These are phyloP conservation scores for Diplodus sargus DNA, from an alignment of 2,797 vertebrate genomes.

Conservation along the genomic window DNA sequence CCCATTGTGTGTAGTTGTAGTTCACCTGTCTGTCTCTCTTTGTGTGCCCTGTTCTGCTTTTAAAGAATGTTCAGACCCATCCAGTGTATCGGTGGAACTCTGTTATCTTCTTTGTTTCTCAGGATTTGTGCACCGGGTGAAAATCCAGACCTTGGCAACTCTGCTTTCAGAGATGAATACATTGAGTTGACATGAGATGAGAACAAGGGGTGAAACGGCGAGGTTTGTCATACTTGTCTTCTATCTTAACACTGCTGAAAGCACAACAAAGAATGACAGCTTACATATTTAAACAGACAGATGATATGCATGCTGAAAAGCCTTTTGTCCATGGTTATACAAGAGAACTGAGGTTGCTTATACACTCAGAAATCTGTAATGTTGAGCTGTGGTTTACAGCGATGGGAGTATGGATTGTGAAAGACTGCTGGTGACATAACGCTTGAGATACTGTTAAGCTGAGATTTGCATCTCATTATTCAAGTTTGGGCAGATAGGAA, in stretches of 20 bases:
- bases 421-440: not conserved
- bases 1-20: not conserved
- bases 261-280: constrained; percentile 30
- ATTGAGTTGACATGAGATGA: constrained; percentile 12
- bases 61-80: not conserved
- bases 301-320: constrained; percentile 16
- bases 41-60: not conserved
- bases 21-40: not conserved
- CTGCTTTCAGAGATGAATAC: constrained; percentile 20
- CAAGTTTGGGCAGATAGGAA: not conserved
- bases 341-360: not conserved
- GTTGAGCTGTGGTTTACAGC: not conserved
- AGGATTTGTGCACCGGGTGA: not conserved
- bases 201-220: constrained; percentile 28
- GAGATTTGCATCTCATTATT: not conserved
- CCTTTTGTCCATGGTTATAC: constrained; percentile 2
- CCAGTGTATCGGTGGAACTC: not conserved
- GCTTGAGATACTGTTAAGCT: not conserved
- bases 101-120: too few species aligned
- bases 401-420: not conserved
- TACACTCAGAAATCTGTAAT: not conserved
- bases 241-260: constrained; percentile 30
- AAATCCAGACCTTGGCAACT: not conserved
- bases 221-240: constrained; percentile 34
- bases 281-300: constrained; percentile 14